Percentiles rank a stretch among this genome's conserved stretches.
These are phyloP conservation scores for Forbesichthys agassizii DNA, from an alignment of 2,113 vertebrate genomes.

Conservation along the genomic window DNA sequence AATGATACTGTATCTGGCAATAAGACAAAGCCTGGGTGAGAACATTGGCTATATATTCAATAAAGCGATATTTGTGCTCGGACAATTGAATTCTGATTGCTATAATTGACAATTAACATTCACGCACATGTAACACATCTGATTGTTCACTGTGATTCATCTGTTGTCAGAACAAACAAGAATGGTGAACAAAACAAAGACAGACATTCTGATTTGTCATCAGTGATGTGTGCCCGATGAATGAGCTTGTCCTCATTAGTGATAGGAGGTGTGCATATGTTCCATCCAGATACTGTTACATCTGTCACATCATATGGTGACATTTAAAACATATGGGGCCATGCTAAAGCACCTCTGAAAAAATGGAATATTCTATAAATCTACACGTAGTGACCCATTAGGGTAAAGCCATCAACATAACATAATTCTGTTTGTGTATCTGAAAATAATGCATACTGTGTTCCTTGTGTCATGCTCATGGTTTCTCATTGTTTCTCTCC, in stretches of 20 bases:
- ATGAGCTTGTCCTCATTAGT: constrained; percentile 36
- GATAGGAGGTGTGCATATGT: neutral
- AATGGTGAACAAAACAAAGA: constrained; percentile 28
- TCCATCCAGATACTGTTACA: neutral
- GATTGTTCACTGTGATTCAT: constrained; percentile 52
- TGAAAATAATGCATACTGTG: neutral
- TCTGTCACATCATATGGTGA: neutral
- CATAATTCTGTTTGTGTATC: neutral
- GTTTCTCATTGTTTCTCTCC: neutral
- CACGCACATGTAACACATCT: constrained; percentile 50
- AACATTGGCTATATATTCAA: constrained; percentile 66
- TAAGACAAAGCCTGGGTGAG: constrained; percentile 41
- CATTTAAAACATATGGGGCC: too few relatives aligned
- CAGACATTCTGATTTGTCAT: constrained; percentile 32
- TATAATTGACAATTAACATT: constrained; percentile 70
- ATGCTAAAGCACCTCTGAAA: too few relatives aligned
- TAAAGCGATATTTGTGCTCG: constrained; percentile 50
- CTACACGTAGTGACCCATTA: too few relatives aligned
- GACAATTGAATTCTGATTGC: constrained; percentile 73
- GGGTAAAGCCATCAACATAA: neutral
- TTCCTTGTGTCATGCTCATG: too few relatives aligned
- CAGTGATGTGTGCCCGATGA: constrained; percentile 29
- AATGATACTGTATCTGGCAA: constrained; percentile 52
- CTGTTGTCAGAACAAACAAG: constrained; percentile 47
- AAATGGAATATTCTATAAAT: too few relatives aligned